These are phyloP conservation scores for Nipponia nippon DNA, from an alignment of 2,113 vertebrate genomes.

Conservation along the genomic window DNA sequence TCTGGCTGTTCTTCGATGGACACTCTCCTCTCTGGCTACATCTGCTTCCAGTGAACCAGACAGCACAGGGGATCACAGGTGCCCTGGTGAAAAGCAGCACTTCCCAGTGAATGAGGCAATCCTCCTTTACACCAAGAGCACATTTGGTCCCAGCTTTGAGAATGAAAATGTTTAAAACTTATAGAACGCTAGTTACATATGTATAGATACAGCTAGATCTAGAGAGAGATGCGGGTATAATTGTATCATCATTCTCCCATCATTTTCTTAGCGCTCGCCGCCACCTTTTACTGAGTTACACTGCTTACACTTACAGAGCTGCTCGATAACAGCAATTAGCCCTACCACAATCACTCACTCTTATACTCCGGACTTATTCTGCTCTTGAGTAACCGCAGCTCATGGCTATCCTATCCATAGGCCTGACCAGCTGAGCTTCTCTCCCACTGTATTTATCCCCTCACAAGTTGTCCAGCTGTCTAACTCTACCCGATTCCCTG, in stretches of 20 bases:
- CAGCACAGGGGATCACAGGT: background rate
- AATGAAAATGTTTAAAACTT: background rate
- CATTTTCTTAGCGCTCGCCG: background rate
- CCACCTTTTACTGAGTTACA: background rate
- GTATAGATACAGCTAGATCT: background rate
- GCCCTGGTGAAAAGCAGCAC: background rate
- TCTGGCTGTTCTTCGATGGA: background rate
- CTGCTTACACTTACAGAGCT: rapidly evolving
- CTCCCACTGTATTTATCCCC: background rate
- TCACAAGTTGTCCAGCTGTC: rapidly evolving
- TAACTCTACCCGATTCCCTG: background rate
- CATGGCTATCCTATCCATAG: background rate
- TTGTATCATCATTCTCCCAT: background rate
- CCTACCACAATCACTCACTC: background rate
- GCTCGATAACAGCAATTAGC: rapidly evolving
- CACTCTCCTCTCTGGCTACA: background rate
- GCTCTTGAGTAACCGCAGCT: background rate
- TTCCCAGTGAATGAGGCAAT: background rate
- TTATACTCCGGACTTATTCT: background rate
- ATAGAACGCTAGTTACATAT: background rate
- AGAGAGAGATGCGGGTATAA: rapidly evolving
- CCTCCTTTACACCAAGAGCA: background rate
- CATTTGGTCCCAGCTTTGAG: background rate
- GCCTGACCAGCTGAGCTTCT: background rate
- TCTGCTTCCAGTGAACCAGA: background rate